Base-by-base conservation (phyloP, 2,797 vertebrate genomes). In the Peromyscus aztecus region DNA sequence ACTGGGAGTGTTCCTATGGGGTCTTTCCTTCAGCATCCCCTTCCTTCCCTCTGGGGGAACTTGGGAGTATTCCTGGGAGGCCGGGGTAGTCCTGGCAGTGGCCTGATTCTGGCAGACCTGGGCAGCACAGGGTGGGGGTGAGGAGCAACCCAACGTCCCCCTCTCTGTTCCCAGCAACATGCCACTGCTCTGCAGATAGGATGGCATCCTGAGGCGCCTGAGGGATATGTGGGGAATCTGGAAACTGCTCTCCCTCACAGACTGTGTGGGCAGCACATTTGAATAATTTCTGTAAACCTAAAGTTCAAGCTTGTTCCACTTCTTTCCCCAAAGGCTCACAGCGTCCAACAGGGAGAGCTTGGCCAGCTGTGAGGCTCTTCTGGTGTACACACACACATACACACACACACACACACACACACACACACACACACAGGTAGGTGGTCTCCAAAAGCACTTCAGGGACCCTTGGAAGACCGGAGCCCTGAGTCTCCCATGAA, bases 181-280 rank as follows among this genome's bases (percentile, higher is more conserved):
- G 90, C 77, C 37, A 2, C 84, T 75, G 81, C 73, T 85, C 77
- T 89, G 34, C 93, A 94, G 94, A 65, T 13, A 94, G 85, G 93
- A 94, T 86, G n/a, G 65, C 31, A 0, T 93, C 94, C 87, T 94
- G 46, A 91, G 67, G 57, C 0, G 82, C 96, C 84, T 10, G 71
- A 57, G 57, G 92, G 89, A 94, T 69, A 82, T 88, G 73, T 37
- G 31, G 82, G 59, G 82, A 89, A 57, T 90, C 93, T 97, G 78
- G 94, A 96, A 97, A 89, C 90, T 27, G 92, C 92, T 94, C 84
- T 95, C 61, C 84, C 49, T 90, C 92, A 12, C 90, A 95, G 88
- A 86, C 89, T 95, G 88, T 96, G 98, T 97, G 94, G 97, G 97
- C 90, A 97, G 95, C 10, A 8, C 46, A 86, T 91, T 81, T 61